Conservation (phyloP, 2,113 vertebrate species). For the Mirounga angustirostris region DNA sequence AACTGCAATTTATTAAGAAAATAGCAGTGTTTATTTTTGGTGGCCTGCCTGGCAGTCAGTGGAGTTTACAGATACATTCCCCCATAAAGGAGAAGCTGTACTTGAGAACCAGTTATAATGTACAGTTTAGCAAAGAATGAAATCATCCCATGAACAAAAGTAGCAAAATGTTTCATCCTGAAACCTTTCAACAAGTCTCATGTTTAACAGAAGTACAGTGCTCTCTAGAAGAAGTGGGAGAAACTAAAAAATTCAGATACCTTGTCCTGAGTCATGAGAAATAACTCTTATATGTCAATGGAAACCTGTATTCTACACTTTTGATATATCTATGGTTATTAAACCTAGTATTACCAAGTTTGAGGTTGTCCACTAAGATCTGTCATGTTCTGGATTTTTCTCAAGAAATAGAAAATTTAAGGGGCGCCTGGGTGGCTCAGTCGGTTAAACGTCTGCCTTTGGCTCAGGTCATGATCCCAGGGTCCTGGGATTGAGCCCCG, state of each 20-base stretch:
- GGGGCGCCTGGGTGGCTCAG: too few species aligned
- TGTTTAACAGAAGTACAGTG: neutral
- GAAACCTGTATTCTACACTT: neutral
- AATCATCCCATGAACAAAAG: neutral
- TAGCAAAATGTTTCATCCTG: neutral
- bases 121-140: slow-evolving; percentile 30
- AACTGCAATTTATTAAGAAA: neutral
- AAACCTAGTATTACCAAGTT: neutral
- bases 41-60: neutral
- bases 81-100: neutral
- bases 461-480: too few species aligned
- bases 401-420: slow-evolving; percentile 42
- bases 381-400: neutral
- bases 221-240: neutral
- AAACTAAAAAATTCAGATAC: neutral
- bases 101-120: slow-evolving; percentile 6
- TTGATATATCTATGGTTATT: neutral
- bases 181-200: neutral
- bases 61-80: neutral
- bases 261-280: neutral
- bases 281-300: neutral
- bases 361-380: neutral
- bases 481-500: neutral
- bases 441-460: too few species aligned
- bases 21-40: neutral